Conservation (phyloP, 2,797 vertebrate genomes). For the Loris lydekkerianus region DNA sequence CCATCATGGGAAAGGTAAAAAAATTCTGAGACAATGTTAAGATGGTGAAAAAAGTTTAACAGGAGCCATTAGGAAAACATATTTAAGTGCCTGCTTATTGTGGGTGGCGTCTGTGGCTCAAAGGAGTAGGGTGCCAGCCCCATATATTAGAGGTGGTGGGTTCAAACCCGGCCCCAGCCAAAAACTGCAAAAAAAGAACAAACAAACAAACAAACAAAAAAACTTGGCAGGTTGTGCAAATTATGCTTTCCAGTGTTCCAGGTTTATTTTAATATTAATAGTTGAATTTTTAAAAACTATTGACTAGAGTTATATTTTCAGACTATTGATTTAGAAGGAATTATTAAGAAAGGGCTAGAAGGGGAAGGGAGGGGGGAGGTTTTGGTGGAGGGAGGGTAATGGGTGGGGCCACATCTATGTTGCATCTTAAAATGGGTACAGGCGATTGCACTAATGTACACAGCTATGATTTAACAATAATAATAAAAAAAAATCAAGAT, state of each 20-base stretch:
- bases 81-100: not conserved
- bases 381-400: too few species aligned
- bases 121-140: too few species aligned
- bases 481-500: too few species aligned
- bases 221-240: not conserved
- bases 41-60: not conserved
- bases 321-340: not conserved
- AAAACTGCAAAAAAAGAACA: too few species aligned
- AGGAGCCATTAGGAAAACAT: constrained; percentile 20
- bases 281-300: constrained; percentile 8
- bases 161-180: too few species aligned
- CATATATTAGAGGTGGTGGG: too few species aligned
- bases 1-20: not conserved
- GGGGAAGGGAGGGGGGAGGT: too few species aligned
- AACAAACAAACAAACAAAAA: not conserved
- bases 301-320: constrained; percentile 23
- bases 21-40: not conserved
- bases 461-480: too few species aligned
- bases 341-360: constrained; percentile 3
- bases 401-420: too few species aligned
- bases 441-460: too few species aligned
- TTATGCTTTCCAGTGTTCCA: not conserved
- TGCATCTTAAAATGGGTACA: too few species aligned
- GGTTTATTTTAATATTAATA: constrained; percentile 40
- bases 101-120: too few species aligned